Conservation (phyloP, 2,888 invertebrate species). For the Drosophila fungiperda region DNA sequence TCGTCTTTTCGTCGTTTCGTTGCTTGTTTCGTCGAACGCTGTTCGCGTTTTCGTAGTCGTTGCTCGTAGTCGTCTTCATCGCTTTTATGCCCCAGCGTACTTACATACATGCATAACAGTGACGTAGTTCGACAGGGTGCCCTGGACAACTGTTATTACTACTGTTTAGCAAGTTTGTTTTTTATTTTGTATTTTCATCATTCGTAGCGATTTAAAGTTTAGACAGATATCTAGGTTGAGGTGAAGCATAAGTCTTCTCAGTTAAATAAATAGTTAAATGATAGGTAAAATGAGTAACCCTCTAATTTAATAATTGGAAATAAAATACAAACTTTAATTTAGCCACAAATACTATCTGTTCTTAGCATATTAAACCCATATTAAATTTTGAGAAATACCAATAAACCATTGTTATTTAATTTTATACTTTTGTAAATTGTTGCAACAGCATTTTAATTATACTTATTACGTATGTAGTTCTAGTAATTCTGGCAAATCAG, state of each 20-base stretch:
- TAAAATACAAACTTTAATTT: neutral
- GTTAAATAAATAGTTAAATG: neutral
- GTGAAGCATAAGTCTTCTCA: neutral
- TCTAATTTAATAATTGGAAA: neutral
- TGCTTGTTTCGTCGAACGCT: constrained; percentile 33
- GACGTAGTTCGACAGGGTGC: constrained; percentile 14
- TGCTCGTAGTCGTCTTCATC: constrained; percentile 39
- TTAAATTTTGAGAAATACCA: neutral
- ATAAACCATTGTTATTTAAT: neutral
- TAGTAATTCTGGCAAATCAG: neutral
- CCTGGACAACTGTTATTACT: neutral
- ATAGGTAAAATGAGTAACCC: neutral
- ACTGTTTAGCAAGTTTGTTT: neutral
- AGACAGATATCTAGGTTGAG: neutral
- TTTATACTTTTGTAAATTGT: neutral
- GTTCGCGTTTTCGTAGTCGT: constrained; percentile 43
- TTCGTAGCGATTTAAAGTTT: neutral
- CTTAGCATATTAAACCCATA: neutral
- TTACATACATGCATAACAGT: constrained; percentile 34
- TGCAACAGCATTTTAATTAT: neutral
- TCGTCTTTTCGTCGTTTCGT: constrained; percentile 63
- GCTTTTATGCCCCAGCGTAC: constrained; percentile 31
- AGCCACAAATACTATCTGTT: neutral
- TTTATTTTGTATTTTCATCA: neutral
- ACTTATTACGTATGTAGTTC: neutral